Base-by-base conservation (phyloP, 1,140 invertebrate genomes). In the Drosophila gunungcola region DNA sequence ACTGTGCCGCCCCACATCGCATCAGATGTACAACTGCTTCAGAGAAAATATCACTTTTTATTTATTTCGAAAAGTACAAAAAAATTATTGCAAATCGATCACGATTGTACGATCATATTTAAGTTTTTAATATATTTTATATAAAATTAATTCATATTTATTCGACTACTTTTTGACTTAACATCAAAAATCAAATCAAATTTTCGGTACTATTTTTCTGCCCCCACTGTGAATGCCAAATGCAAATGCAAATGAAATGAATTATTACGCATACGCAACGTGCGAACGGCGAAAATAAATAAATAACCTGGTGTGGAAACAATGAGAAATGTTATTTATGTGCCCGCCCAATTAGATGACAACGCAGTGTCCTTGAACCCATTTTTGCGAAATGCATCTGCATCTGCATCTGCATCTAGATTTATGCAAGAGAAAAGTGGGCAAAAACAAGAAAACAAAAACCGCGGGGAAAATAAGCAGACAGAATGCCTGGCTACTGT, bases 221-320 rank as follows among this genome's bases (percentile, higher is more conserved):
- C 9, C 13, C 2, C 46, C 46, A 51, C 29, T 51, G 48, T 51
- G 11, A 3, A 11, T 55, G 25, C 16, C 5, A 34, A 1, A 21
- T 52, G 49, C 32, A 61, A 56, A 25, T 12, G 13, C 13, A 62
- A 60, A 32, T 58, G 36, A 43, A 56, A 57, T 61, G 61, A 73
- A 67, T 68, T 77, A 69, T 88, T 82, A 88, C 68, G 78, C 78
- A 85, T 85, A 88, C 82, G 83, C 78, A 55, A 21, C 69, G 83
- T 70, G 51, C 25, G 27, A 57, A 55, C 80, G 21, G 41, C 16
- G 29, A 45, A 79, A 76, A 69, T 67, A 84, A 81, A 52, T 49
- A 48, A 77, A 65, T 29, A 52, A 29, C 16, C 49, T 52, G 49
- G 32, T 29, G 49, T 52, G 49, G 52, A 49, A 78, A 55, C 61